Base-by-base conservation (phyloP, 2,888 invertebrate species). In the Drosophila eohydei region DNA sequence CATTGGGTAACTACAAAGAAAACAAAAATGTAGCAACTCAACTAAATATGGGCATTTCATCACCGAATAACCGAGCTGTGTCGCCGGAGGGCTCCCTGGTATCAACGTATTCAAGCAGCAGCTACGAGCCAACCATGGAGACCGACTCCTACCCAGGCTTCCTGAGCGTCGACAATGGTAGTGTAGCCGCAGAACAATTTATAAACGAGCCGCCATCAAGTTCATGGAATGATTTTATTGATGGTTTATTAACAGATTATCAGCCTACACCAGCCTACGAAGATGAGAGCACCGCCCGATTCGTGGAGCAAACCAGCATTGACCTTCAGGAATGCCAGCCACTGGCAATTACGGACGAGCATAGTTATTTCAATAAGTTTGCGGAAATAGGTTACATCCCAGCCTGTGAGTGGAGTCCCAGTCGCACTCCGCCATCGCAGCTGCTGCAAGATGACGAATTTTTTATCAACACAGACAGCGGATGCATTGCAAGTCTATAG, bases 1-100 rank as follows among this genome's bases (percentile, higher is more conserved):
- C 95, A 2, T 80, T 95, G 34, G 93, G 93, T 12, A 95, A 95
- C 82, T 94, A 93, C 73, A 92, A 93, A 3, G 93, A 93, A 67
- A 94, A 95, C 32, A 91, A 94, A 7, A 92, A 90, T 30, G 88
- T 95, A 71, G 28, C 43, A 2, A 41, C 43, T n/a, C 92, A 93
- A 1, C 93, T 95, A 62, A 88, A 85, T 59, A 54, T 52, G 16
- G 52, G 44, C 14, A 50, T 66, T 50, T 59, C 56, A 16, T 34
- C 48, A 4, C 34, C 43, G 21, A 50, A 57, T n/a, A 50, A 54
- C 26, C 28, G 66, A 28, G 51, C 74, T 50, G 44, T 30, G 11
- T 77, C 82, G 1, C 81, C 77, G 4, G 75, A 72, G 1, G 78
- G 78, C 16, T 82, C 83, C 1, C 63, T 80, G 21, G 70, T 70